A percentile compares a stretch with the other conserved stretches of the same genome.
phyloP scores from a whole-genome alignment of 92 coral and sea anemone species.

The Parazoanthus darwini region DNA sequence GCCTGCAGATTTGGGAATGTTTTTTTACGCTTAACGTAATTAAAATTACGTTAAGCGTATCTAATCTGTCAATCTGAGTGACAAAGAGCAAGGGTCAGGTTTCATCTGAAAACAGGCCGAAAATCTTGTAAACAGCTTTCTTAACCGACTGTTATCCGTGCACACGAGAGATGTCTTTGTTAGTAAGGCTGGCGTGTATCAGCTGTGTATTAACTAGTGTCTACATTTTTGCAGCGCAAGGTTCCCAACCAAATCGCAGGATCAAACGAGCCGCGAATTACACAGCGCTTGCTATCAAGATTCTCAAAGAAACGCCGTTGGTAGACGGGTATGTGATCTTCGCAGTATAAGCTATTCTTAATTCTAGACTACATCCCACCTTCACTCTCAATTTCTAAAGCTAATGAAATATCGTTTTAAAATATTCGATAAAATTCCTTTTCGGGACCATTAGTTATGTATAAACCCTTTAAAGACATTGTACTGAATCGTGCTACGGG shows the following conservation, averaged over 20 bases:
- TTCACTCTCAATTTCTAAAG: too few relatives aligned
- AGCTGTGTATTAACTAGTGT: neutral
- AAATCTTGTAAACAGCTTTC: neutral
- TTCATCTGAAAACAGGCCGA: too few relatives aligned
- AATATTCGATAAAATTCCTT: too few relatives aligned
- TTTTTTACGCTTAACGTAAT: too few relatives aligned
- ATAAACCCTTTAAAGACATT: too few relatives aligned
- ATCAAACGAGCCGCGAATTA: constrained; percentile 27
- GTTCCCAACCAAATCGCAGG: constrained; percentile 16
- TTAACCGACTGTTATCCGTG: neutral
- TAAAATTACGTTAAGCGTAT: neutral
- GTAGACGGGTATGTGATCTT: constrained; percentile 59
- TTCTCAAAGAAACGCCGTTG: constrained; percentile 53
- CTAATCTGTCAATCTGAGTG: neutral
- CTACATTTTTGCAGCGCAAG: neutral
- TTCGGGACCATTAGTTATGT: too few relatives aligned
- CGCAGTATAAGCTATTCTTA: neutral
- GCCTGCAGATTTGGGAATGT: too few relatives aligned
- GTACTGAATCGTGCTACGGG: too few relatives aligned
- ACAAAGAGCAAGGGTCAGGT: neutral
- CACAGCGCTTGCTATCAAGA: constrained; percentile 51
- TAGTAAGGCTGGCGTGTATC: neutral
- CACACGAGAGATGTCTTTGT: neutral
- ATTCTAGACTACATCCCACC: too few relatives aligned
- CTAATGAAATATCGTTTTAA: too few relatives aligned